A percentile compares a stretch with the other conserved stretches of the same genome.
These are phyloP conservation scores for Limnephilus auricula DNA, from an alignment of 2,888 invertebrate genomes.

Conservation along the genomic window DNA sequence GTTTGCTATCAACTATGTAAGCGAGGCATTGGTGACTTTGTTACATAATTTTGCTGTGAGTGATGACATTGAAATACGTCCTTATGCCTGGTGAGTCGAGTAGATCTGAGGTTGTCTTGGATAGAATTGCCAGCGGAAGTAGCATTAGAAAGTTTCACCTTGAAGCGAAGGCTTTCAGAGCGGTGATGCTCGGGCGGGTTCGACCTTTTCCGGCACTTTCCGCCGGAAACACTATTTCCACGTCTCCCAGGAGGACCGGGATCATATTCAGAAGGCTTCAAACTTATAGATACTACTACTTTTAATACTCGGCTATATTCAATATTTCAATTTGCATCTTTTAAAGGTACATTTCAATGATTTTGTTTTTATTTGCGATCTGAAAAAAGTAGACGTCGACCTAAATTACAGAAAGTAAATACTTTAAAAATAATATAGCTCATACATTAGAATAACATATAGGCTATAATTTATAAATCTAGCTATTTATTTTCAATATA, in stretches of 20 bases:
- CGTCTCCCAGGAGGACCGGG: neutral
- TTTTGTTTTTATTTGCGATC: neutral
- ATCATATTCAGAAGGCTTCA: neutral
- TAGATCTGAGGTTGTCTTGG: neutral
- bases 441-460: too few relatives aligned
- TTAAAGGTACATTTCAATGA: neutral
- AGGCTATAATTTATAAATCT: too few relatives aligned
- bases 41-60: too few relatives aligned
- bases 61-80: too few relatives aligned
- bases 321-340: neutral
- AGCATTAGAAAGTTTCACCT: neutral
- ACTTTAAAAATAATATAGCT: too few relatives aligned
- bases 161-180: neutral
- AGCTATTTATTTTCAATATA: too few relatives aligned
- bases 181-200: neutral
- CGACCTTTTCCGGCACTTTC: constrained; percentile 12
- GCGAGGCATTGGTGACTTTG: too few relatives aligned
- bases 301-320: neutral
- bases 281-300: neutral
- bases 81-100: too few relatives aligned
- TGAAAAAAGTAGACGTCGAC: too few relatives aligned
- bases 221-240: neutral
- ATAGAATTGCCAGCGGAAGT: neutral
- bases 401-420: too few relatives aligned
- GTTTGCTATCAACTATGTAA: too few relatives aligned